A percentile compares a stretch with the other conserved stretches of the same genome.
These are phyloP conservation scores for Pristis pectinata DNA, from an alignment of 2,797 vertebrate genomes.

Conservation along the genomic window DNA sequence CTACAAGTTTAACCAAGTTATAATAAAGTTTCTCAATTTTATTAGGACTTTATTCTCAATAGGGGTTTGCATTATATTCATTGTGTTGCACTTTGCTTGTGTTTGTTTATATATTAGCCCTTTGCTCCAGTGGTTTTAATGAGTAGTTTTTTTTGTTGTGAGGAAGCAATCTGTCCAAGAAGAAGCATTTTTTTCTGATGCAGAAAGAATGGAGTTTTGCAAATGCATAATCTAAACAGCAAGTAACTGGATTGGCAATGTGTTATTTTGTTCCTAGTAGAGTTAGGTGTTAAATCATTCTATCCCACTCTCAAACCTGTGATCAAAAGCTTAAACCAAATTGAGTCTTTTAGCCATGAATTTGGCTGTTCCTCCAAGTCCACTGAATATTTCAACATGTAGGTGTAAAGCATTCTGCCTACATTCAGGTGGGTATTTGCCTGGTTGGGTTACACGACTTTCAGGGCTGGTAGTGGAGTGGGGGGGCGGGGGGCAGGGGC, in stretches of 20 bases:
- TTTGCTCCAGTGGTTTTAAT: neutral
- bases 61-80: neutral
- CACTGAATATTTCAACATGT: neutral
- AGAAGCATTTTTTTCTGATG: neutral
- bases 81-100: neutral
- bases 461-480: neutral
- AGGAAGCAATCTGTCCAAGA: neutral
- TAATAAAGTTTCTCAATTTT: neutral
- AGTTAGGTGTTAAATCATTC: neutral
- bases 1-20: neutral
- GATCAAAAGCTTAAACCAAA: neutral
- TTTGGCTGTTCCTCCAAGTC: neutral
- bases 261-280: neutral
- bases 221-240: neutral
- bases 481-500: too few species aligned
- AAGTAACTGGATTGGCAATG: neutral
- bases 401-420: neutral
- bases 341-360: neutral
- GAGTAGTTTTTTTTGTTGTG: neutral
- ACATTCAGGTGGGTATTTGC: neutral
- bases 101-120: neutral
- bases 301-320: neutral
- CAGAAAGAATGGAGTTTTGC: neutral
- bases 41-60: conserved; percentile 3
- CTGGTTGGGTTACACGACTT: neutral